phyloP scores from a whole-genome alignment of 2,797 vertebrate species.

The Salmo trutta region DNA sequence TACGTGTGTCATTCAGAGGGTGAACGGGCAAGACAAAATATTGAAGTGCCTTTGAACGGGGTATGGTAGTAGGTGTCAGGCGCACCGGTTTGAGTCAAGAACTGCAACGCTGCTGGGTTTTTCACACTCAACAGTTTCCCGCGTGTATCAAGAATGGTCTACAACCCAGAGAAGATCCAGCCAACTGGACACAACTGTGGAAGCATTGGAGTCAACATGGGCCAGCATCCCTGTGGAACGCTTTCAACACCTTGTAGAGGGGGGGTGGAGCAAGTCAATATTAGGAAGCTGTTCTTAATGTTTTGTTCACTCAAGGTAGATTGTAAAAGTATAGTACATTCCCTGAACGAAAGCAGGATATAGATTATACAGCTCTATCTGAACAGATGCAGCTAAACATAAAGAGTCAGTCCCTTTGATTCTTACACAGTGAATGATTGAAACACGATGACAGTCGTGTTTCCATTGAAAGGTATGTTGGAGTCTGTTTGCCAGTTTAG shows the following conservation, averaged over 20 bases:
- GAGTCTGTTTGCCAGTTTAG: slow-evolving; percentile 45
- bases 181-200: no score
- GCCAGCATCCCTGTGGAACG: no score
- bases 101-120: no score
- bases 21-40: no score
- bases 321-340: not conserved
- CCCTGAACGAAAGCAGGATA: slow-evolving; percentile 13
- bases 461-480: not conserved
- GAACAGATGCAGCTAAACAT: not conserved
- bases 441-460: not conserved
- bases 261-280: not conserved
- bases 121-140: no score
- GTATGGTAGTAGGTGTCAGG: no score
- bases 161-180: fast-evolving
- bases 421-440: no score
- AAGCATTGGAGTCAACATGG: no score
- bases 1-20: no score
- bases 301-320: not conserved
- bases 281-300: not conserved
- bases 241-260: not conserved
- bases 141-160: no score
- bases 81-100: no score
- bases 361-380: not conserved
- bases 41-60: no score
- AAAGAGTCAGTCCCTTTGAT: not conserved